phyloP scores from a whole-genome alignment of 2,113 vertebrate species.

The Sceloporus tristichus region DNA sequence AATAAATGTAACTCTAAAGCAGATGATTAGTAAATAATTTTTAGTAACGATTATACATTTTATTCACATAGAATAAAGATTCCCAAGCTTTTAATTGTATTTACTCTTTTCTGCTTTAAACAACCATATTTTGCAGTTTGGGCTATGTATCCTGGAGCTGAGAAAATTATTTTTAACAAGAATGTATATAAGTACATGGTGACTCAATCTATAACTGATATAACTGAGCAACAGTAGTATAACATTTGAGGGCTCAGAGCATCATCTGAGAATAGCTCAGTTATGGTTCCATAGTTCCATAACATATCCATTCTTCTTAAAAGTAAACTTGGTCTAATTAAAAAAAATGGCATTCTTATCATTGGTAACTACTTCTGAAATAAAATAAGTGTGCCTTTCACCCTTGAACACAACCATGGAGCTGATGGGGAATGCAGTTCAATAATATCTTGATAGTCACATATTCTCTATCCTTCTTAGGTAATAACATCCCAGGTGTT shows the following conservation, averaged over 20 bases:
- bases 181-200: neutral
- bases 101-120: neutral
- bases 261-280: neutral
- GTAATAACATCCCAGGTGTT: neutral
- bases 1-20: neutral
- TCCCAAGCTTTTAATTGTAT: neutral
- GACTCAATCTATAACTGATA: neutral
- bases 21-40: neutral
- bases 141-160: neutral
- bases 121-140: too few relatives aligned
- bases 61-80: neutral
- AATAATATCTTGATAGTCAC: neutral
- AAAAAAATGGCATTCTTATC: neutral
- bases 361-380: neutral
- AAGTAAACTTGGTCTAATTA: neutral
- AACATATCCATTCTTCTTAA: neutral
- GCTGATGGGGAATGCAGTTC: neutral
- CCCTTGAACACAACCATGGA: neutral
- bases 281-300: neutral
- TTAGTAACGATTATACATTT: neutral
- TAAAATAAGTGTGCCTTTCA: neutral
- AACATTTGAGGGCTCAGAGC: neutral
- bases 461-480: neutral
- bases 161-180: neutral
- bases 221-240: neutral